Percentiles rank a stretch among this genome's conserved stretches.
Conservation (phyloP, 2,113 vertebrate species). For the Eudorcas thomsonii region DNA sequence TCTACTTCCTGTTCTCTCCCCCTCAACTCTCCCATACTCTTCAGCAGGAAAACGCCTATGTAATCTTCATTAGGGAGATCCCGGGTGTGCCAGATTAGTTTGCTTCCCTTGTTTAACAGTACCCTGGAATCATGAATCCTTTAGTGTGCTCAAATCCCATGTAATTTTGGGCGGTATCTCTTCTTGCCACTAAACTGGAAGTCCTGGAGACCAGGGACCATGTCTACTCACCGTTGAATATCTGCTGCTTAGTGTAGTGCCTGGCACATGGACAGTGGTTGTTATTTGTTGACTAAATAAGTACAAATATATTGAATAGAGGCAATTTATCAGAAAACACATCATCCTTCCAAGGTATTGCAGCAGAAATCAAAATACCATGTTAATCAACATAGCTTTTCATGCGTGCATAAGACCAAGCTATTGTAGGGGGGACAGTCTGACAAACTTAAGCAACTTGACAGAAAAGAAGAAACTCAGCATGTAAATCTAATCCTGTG, state of each 20-base stretch:
- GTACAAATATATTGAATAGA: neutral
- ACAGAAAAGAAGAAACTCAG: constrained; percentile 56
- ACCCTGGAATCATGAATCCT: neutral
- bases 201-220: neutral
- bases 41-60: neutral
- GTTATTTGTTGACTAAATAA: neutral
- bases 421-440: neutral
- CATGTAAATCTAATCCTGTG: neutral
- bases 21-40: neutral
- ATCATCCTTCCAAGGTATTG: neutral
- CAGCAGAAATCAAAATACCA: neutral
- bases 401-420: neutral
- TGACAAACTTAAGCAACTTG: constrained; percentile 43
- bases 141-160: neutral
- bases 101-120: neutral
- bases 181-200: neutral
- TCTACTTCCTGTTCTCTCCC: neutral
- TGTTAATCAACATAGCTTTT: neutral
- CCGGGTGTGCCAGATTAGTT: neutral
- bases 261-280: neutral
- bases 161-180: neutral
- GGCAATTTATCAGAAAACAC: neutral
- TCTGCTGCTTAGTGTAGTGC: neutral
- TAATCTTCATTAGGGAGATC: neutral
- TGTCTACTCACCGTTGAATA: neutral